A percentile compares a stretch with the other conserved stretches of the same genome.
Conservation (phyloP, 2,797 vertebrate species). For the Eulemur mongoz region DNA sequence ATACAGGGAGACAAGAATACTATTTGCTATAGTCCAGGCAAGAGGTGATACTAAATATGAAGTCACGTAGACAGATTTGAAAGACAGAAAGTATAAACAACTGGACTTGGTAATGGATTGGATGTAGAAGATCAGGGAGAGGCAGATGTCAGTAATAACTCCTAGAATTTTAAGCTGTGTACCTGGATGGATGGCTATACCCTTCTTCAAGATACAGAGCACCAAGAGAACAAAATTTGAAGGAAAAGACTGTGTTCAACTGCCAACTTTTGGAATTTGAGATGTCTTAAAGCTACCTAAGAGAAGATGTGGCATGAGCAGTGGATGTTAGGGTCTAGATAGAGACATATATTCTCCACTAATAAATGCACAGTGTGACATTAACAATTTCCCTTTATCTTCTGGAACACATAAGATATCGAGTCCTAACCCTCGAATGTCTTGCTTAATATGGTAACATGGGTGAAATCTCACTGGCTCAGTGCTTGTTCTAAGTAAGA, state of each 20-base stretch:
- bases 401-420: not conserved
- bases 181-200: not conserved
- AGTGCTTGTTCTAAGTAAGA: not conserved
- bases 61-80: not conserved
- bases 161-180: not conserved
- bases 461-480: not conserved
- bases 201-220: not conserved
- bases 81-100: not conserved
- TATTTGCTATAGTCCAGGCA: not conserved
- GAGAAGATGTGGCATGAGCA: not conserved
- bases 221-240: not conserved
- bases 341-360: not conserved
- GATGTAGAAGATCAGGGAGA: not conserved
- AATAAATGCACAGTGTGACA: too few relatives aligned
- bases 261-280: not conserved
- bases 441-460: not conserved
- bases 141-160: not conserved
- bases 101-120: not conserved
- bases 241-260: not conserved
- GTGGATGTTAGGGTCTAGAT: not conserved
- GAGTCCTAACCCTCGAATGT: not conserved
- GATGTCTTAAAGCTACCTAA: not conserved
- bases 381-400: not conserved
- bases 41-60: not conserved
- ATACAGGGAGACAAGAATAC: not conserved